These are phyloP conservation scores for Hylomyscus alleni DNA, from an alignment of 2,797 vertebrate species.

Conservation along the genomic window DNA sequence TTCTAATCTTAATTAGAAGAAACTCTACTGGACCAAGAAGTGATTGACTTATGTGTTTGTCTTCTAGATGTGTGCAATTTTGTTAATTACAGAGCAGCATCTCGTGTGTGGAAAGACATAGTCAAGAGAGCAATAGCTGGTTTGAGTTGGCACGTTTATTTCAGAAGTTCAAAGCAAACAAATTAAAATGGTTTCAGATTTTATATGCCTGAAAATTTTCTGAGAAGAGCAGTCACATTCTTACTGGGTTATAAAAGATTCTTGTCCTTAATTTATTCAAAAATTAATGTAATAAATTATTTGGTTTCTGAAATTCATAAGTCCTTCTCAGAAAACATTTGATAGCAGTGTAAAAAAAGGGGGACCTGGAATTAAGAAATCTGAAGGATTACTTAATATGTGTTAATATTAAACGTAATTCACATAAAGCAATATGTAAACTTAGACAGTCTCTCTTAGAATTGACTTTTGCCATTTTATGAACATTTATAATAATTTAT, in stretches of 20 bases:
- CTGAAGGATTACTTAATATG: background rate
- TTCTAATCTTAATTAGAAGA: slow-evolving; percentile 71
- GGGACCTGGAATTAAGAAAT: background rate
- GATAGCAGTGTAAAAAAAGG: background rate
- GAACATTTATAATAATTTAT: background rate
- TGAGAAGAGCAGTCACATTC: background rate
- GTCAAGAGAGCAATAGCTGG: background rate
- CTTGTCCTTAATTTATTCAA: background rate
- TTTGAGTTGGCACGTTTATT: background rate
- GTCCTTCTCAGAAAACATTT: background rate
- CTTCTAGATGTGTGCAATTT: slow-evolving; percentile 1
- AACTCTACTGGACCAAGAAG: background rate
- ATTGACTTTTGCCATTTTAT: background rate
- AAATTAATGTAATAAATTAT: background rate
- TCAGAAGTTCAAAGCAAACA: background rate
- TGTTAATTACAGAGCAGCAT: slow-evolving; percentile 14
- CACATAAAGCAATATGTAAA: background rate
- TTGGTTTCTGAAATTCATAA: slow-evolving; percentile 25
- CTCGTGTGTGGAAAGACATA: background rate
- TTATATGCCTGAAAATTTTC: background rate
- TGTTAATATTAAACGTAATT: background rate
- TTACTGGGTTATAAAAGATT: background rate
- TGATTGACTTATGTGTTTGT: background rate
- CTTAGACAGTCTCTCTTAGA: slow-evolving; percentile 19
- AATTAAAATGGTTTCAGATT: background rate